phyloP scores from a whole-genome alignment of 2,113 vertebrate genomes.

The Petromus typicus region DNA sequence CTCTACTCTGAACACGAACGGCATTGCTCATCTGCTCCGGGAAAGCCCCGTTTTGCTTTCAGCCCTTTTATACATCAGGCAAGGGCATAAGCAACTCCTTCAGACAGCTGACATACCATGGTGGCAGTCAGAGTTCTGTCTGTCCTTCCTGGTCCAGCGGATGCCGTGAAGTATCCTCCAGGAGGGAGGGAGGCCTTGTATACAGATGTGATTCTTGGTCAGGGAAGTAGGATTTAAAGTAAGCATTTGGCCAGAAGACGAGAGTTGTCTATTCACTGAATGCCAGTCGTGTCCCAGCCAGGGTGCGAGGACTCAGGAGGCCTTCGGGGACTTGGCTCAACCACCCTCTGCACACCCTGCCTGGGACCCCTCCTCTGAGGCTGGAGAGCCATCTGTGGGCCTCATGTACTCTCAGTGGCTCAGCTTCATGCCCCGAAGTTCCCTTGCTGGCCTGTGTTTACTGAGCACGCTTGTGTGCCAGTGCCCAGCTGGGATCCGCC shows the following conservation, averaged over 20 bases:
- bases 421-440: background rate
- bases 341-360: background rate
- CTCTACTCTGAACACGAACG: background rate
- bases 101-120: accelerated
- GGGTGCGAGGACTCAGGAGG: background rate
- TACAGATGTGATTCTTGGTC: accelerated
- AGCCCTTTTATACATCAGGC: background rate
- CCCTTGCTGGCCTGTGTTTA: no score
- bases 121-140: background rate
- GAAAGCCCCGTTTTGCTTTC: background rate
- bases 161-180: accelerated
- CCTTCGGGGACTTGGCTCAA: background rate
- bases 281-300: accelerated
- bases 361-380: background rate
- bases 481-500: background rate
- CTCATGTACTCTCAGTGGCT: background rate
- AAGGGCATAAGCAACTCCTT: accelerated
- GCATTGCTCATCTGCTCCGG: background rate
- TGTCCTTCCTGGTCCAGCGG: accelerated
- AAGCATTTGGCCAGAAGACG: background rate
- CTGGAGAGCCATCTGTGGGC: background rate
- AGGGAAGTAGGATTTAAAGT: background rate
- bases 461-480: background rate
- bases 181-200: no score
- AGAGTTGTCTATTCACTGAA: background rate